phyloP scores from a whole-genome alignment of 2,888 invertebrate genomes.

The Hemaris fuciformis region DNA sequence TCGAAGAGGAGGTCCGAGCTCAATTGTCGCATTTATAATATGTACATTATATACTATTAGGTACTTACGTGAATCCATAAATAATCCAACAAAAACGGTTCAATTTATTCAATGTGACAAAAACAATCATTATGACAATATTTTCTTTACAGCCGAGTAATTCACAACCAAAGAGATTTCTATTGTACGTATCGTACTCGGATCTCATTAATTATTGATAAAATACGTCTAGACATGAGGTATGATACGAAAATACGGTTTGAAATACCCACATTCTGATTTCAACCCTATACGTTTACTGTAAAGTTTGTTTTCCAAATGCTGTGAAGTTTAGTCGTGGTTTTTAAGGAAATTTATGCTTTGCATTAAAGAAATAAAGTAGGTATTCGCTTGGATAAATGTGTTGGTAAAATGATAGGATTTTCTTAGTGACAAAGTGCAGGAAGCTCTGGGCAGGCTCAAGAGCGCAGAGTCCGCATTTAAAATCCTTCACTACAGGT shows the following conservation, averaged over 20 bases:
- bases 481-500: neutral
- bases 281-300: neutral
- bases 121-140: neutral
- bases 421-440: conserved; percentile 49
- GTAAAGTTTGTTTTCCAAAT: neutral
- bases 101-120: neutral
- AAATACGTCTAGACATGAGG: neutral
- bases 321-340: neutral
- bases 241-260: neutral
- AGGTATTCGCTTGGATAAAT: conserved; percentile 20
- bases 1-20: too few relatives aligned
- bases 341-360: conserved; percentile 20
- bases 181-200: neutral
- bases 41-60: too few relatives aligned
- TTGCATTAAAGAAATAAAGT: conserved; percentile 21
- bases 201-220: neutral
- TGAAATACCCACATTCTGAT: neutral
- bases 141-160: neutral
- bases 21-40: too few relatives aligned
- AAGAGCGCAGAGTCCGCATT: conserved; percentile 22
- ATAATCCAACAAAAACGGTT: neutral
- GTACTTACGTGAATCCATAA: neutral
- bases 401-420: conserved; percentile 27
- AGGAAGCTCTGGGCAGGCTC: conserved; percentile 43
- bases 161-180: conserved; percentile 2